phyloP scores from a whole-genome alignment of 2,888 invertebrate species.

The Dryadula phaetusa region DNA sequence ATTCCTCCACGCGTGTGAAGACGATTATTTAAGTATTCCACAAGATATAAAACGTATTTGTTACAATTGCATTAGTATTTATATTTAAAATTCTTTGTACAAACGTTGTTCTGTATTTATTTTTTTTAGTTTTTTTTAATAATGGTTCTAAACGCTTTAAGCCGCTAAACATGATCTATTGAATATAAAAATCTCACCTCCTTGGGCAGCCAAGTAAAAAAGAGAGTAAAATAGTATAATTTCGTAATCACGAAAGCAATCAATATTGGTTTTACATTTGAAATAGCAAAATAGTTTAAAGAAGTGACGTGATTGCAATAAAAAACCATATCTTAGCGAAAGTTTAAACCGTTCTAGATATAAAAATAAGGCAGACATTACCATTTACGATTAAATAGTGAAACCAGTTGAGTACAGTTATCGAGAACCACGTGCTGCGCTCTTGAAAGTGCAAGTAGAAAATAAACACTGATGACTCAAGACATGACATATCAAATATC shows the following conservation, averaged over 20 bases:
- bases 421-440: constrained; percentile 50
- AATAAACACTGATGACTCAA: constrained; percentile 39
- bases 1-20: not conserved
- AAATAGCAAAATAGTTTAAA: constrained; percentile 29
- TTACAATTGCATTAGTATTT: too few species aligned
- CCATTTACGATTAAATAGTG: constrained; percentile 76
- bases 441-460: constrained; percentile 42
- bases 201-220: not conserved
- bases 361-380: constrained; percentile 60
- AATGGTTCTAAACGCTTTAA: too few species aligned
- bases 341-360: constrained; percentile 67
- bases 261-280: constrained; percentile 32
- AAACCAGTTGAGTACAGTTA: constrained; percentile 63
- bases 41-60: too few species aligned
- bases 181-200: too few species aligned
- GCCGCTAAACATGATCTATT: too few species aligned
- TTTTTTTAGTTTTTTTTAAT: too few species aligned
- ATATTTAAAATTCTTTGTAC: too few species aligned
- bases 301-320: constrained; percentile 40
- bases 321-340: constrained; percentile 59
- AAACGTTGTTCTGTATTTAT: too few species aligned
- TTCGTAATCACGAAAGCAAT: constrained; percentile 22
- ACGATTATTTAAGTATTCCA: not conserved
- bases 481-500: constrained; percentile 11
- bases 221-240: not conserved